These are phyloP conservation scores for Drosophila nebulosa DNA, from an alignment of 1,140 invertebrate genomes.

Conservation along the genomic window DNA sequence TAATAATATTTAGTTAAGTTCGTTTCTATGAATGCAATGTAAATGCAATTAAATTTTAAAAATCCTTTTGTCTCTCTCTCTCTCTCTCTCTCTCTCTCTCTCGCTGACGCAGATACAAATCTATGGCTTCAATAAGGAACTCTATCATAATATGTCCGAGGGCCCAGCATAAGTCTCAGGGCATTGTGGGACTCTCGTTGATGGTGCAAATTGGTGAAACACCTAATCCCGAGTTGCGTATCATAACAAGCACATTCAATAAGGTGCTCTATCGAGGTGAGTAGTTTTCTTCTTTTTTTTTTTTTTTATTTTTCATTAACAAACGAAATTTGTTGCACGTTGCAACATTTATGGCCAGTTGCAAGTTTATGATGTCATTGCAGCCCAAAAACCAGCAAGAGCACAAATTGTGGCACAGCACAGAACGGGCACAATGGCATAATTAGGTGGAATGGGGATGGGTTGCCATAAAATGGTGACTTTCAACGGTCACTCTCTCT, in stretches of 20 bases:
- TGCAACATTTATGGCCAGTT: neutral
- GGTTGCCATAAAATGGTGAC: conserved; percentile 53
- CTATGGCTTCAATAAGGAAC: conserved; percentile 96
- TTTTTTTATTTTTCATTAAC: conserved; percentile 48
- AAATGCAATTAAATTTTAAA: too few species aligned
- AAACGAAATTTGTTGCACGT: conserved; percentile 52
- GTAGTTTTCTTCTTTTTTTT: too few species aligned
- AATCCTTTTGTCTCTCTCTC: too few species aligned
- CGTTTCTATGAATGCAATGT: too few species aligned
- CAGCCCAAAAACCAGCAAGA: conserved; percentile 25
- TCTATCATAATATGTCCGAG: conserved; percentile 98
- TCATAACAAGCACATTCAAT: conserved; percentile 93
- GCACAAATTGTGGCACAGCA: conserved; percentile 25
- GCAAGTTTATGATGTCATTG: conserved; percentile 70
- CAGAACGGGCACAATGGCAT: conserved; percentile 22
- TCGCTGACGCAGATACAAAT: conserved; percentile 90
- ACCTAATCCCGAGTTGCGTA: conserved; percentile 90
- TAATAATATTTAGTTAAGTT: too few species aligned
- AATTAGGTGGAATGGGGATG: conserved; percentile 38
- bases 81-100: too few species aligned
- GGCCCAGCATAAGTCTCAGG: conserved; percentile 95
- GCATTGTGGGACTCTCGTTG: conserved; percentile 94
- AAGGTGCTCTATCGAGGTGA: conserved; percentile 91
- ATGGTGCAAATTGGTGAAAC: conserved; percentile 95
- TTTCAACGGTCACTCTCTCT: conserved; percentile 25